A percentile compares a stretch with the other conserved stretches of the same genome.
phyloP scores from a whole-genome alignment of 2,113 vertebrate species.

The Donacobius atricapilla region DNA sequence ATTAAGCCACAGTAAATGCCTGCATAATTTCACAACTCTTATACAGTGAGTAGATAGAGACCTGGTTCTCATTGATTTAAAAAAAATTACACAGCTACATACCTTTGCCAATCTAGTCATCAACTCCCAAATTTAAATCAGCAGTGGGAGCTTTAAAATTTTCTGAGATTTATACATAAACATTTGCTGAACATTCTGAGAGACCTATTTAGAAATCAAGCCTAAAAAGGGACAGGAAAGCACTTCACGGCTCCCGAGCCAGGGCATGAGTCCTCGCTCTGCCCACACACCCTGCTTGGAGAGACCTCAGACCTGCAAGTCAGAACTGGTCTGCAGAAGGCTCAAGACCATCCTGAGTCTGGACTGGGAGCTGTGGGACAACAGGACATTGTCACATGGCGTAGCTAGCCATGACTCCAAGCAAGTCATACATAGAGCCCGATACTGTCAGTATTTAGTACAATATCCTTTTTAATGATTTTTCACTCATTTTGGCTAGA shows the following conservation, averaged over 20 bases:
- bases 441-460: not conserved
- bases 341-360: not conserved
- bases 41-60: not conserved
- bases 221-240: not conserved
- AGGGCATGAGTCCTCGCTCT: not conserved
- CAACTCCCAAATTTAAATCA: not conserved
- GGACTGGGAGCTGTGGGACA: not conserved
- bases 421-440: not conserved
- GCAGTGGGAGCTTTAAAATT: not conserved
- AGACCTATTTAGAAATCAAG: not conserved
- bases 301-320: not conserved
- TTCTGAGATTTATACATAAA: not conserved
- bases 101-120: not conserved
- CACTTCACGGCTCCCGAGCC: not conserved
- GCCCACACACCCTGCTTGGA: not conserved
- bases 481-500: not conserved
- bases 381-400: not conserved
- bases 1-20: not conserved
- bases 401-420: not conserved
- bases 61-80: not conserved
- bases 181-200: not conserved
- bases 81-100: not conserved
- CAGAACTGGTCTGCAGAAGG: not conserved
- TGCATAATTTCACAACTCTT: not conserved
- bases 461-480: not conserved